Evolutionary conservation across 1,140 invertebrate genomes (phyloP).

Genomic region (Neodiprion pinetum): DNA sequence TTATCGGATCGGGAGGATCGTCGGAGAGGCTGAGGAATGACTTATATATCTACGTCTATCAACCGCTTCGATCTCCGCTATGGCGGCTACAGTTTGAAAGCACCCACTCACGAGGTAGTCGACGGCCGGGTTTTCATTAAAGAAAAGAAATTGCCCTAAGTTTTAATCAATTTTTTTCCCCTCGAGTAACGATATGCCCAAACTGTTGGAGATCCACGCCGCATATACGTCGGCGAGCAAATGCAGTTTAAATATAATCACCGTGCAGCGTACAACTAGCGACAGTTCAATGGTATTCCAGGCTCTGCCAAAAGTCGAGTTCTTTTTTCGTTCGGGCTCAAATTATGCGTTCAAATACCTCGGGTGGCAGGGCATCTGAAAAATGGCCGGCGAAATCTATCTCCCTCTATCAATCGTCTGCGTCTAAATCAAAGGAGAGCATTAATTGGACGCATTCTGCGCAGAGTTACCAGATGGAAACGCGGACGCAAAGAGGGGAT

Average conservation of each 20-base stretch:
- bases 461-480: background rate
- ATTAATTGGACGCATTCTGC: slow-evolving; percentile 44
- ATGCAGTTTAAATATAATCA: slow-evolving; percentile 8
- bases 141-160: too few relatives aligned
- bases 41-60: too few relatives aligned
- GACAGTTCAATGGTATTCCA: slow-evolving; percentile 4
- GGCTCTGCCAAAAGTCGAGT: slow-evolving; percentile 3
- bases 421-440: slow-evolving; percentile 34
- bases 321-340: background rate
- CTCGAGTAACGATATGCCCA: too few relatives aligned
- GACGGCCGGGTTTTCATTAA: too few relatives aligned
- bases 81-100: too few relatives aligned
- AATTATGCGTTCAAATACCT: slow-evolving; percentile 7
- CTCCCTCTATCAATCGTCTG: slow-evolving; percentile 22
- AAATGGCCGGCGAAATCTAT: slow-evolving; percentile 27
- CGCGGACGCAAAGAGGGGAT: background rate
- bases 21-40: too few relatives aligned
- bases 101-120: too few relatives aligned
- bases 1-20: slow-evolving; percentile 2
- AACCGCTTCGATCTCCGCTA: too few relatives aligned
- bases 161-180: too few relatives aligned
- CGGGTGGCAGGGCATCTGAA: background rate
- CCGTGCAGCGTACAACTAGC: background rate
- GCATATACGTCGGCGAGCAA: background rate
- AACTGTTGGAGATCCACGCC: too few relatives aligned